Conservation (phyloP, 2,113 vertebrate genomes). For the Lampris incognitus region DNA sequence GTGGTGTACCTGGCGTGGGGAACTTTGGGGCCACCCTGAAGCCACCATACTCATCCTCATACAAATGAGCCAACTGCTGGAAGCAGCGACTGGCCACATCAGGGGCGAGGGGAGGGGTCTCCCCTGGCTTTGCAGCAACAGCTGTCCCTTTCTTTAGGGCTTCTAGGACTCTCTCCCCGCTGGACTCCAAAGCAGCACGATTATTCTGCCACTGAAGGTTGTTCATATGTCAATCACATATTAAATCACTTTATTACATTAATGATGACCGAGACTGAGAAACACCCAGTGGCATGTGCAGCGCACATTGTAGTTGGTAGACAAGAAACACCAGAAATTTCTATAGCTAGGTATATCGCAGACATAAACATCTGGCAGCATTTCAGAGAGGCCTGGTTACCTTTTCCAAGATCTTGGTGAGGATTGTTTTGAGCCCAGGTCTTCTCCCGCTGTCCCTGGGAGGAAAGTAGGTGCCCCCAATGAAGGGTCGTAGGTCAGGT, state of each 20-base stretch:
- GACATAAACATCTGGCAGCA: too few relatives aligned
- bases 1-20: conserved; percentile 87
- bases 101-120: conserved; percentile 78
- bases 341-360: too few relatives aligned
- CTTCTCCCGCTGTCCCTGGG: conserved; percentile 86
- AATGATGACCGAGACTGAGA: too few relatives aligned
- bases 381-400: conserved; percentile 63
- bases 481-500: conserved; percentile 91
- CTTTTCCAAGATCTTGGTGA: conserved; percentile 88
- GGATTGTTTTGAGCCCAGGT: conserved; percentile 89
- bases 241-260: too few relatives aligned
- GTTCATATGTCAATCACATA: neutral
- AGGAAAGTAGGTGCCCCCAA: conserved; percentile 94
- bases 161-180: conserved; percentile 86
- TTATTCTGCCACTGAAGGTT: conserved; percentile 89
- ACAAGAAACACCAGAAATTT: too few relatives aligned
- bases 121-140: conserved; percentile 77
- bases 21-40: conserved; percentile 92
- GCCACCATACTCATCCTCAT: conserved; percentile 92
- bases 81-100: conserved; percentile 88
- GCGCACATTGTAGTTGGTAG: too few relatives aligned
- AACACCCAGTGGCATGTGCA: too few relatives aligned
- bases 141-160: conserved; percentile 82
- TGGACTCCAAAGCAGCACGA: conserved; percentile 85
- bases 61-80: conserved; percentile 88